Evolutionary conservation across 1,140 invertebrate species (phyloP).

Genomic region (Drosophila malerkotliana): DNA sequence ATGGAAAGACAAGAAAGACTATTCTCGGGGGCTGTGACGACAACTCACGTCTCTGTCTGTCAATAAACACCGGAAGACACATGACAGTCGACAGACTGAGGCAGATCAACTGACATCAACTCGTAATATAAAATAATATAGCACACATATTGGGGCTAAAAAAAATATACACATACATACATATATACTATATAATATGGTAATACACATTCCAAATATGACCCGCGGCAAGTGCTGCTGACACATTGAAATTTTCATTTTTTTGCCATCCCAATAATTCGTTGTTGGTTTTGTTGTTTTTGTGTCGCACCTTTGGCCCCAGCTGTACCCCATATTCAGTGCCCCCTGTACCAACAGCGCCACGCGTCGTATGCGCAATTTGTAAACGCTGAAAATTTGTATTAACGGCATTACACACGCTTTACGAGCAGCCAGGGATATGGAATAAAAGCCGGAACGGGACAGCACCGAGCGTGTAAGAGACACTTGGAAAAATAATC

Average conservation of each 20-base stretch:
- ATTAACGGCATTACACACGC: conserved; percentile 77
- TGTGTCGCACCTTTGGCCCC: conserved; percentile 12
- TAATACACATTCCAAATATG: background rate
- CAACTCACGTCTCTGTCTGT: conserved; percentile 35
- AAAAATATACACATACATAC: background rate
- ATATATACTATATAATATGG: background rate
- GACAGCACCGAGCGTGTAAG: conserved; percentile 3
- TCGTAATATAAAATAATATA: background rate
- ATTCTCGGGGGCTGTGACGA: background rate
- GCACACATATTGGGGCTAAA: background rate
- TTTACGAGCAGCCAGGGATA: conserved; percentile 65
- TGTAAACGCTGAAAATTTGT: conserved; percentile 77
- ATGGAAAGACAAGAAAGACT: background rate
- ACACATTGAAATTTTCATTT: conserved; percentile 78
- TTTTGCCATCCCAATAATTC: too few relatives aligned
- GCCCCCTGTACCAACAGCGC: conserved; percentile 20
- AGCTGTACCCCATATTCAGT: conserved; percentile 1
- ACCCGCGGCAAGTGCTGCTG: conserved; percentile 58
- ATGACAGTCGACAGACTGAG: conserved; percentile 39
- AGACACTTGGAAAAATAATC: conserved; percentile 3
- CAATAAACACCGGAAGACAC: conserved; percentile 55
- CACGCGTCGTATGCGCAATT: conserved; percentile 78
- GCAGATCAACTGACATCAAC: background rate
- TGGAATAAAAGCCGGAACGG: conserved; percentile 35
- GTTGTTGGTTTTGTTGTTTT: background rate